phyloP scores from a whole-genome alignment of 1,140 invertebrate genomes.

The Saccostrea cuccullata region DNA sequence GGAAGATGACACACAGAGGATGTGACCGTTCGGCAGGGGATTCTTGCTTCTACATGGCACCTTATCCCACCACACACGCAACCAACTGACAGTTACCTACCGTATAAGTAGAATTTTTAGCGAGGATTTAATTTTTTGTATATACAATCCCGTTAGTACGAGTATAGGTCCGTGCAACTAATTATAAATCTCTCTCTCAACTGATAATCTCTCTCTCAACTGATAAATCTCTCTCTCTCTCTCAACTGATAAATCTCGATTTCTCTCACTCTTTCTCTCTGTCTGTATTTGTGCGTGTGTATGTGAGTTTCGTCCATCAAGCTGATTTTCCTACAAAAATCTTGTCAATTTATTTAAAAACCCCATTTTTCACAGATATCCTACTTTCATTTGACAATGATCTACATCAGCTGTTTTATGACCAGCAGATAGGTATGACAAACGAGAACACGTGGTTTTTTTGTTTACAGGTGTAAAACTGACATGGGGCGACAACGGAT shows the following conservation, averaged over 20 bases:
- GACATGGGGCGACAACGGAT: not conserved
- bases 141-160: not conserved
- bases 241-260: not conserved
- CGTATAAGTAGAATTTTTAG: too few relatives aligned
- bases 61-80: too few relatives aligned
- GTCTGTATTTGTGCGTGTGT: not conserved
- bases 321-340: not conserved
- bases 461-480: conserved; percentile 29
- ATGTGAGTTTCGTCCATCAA: not conserved
- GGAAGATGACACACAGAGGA: too few relatives aligned
- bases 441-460: not conserved
- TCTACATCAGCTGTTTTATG: not conserved
- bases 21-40: too few relatives aligned
- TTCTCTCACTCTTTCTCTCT: not conserved
- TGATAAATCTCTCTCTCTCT: not conserved
- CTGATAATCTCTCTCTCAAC: not conserved
- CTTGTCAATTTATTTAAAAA: not conserved
- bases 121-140: too few relatives aligned
- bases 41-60: too few relatives aligned
- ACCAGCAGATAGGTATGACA: not conserved
- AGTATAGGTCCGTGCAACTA: not conserved
- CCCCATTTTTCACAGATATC: not conserved
- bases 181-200: too few relatives aligned
- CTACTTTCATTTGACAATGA: conserved; percentile 14
- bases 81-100: too few relatives aligned